Conservation (phyloP, 2,888 invertebrate species). For the Noctua comes region DNA sequence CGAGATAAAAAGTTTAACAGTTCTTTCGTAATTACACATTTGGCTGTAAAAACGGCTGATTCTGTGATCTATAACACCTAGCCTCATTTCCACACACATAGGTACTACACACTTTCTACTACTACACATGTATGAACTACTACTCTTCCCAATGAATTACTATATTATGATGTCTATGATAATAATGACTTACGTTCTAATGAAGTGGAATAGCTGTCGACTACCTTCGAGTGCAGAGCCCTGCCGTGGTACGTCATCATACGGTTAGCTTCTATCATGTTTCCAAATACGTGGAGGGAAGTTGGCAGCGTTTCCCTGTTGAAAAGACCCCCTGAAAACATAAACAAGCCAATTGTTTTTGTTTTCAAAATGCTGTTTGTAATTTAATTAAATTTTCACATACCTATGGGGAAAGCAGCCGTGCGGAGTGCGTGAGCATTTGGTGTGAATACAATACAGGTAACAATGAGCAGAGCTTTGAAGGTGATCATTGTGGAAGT, state of each 20-base stretch:
- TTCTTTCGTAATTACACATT: neutral
- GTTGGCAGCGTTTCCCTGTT: slow-evolving; percentile 74
- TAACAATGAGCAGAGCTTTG: slow-evolving; percentile 68
- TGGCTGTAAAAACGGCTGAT: neutral
- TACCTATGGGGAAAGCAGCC: slow-evolving; percentile 82
- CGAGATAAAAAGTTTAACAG: neutral
- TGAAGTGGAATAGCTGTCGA: slow-evolving; percentile 83
- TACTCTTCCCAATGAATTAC: neutral
- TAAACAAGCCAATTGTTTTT: slow-evolving; percentile 51
- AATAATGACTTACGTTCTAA: slow-evolving; percentile 79
- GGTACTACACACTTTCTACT: no score
- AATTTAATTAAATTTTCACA: slow-evolving; percentile 49
- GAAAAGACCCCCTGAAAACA: slow-evolving; percentile 88
- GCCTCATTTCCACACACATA: no score
- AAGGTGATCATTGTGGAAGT: slow-evolving; percentile 67
- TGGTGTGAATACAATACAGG: slow-evolving; percentile 39
- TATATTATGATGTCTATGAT: slow-evolving; percentile 2
- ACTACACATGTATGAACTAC: neutral
- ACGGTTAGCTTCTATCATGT: slow-evolving; percentile 73
- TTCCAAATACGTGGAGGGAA: slow-evolving; percentile 77
- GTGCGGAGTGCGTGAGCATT: slow-evolving; percentile 65
- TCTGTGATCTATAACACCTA: no score
- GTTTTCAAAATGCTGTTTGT: slow-evolving; percentile 35
- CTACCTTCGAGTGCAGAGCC: slow-evolving; percentile 73
- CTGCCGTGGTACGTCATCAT: slow-evolving; percentile 77